These are phyloP conservation scores for Agonopterix heracliana DNA, from an alignment of 2,888 invertebrate species.

Conservation along the genomic window DNA sequence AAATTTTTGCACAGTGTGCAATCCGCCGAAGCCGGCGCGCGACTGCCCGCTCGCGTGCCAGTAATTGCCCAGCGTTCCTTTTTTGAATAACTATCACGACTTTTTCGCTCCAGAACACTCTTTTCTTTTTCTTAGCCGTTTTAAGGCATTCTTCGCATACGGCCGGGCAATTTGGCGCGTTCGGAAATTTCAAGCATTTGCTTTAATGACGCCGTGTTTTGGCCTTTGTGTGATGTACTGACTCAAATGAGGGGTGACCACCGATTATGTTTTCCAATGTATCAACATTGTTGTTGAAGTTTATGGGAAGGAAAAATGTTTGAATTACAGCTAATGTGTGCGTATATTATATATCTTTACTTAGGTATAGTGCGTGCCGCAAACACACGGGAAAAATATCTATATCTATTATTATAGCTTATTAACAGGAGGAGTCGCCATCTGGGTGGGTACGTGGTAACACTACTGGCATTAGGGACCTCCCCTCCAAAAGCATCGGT, in stretches of 20 bases:
- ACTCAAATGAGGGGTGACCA: not conserved
- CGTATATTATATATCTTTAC: too few relatives aligned
- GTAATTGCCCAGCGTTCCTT: slow-evolving; percentile 70
- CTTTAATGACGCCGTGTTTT: slow-evolving; percentile 26
- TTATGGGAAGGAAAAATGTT: too few relatives aligned
- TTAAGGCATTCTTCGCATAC: slow-evolving; percentile 66
- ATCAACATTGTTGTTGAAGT: not conserved
- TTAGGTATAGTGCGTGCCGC: too few relatives aligned
- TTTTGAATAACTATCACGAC: slow-evolving; percentile 75
- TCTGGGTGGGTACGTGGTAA: too few relatives aligned
- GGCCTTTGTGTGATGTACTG: slow-evolving; percentile 29
- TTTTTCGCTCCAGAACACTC: slow-evolving; percentile 67
- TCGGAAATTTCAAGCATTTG: slow-evolving; percentile 63
- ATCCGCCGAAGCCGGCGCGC: slow-evolving; percentile 53
- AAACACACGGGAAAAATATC: too few relatives aligned
- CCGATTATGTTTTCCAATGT: not conserved
- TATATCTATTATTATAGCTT: too few relatives aligned
- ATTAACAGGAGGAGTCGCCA: too few relatives aligned
- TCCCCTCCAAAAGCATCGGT: too few relatives aligned
- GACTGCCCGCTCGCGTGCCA: slow-evolving; percentile 71
- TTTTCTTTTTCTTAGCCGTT: slow-evolving; percentile 49
- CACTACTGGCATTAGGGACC: too few relatives aligned
- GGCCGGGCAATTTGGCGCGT: slow-evolving; percentile 56
- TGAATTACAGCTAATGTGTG: too few relatives aligned
- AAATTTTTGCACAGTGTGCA: slow-evolving; percentile 27